Base-by-base conservation (phyloP, 2,113 vertebrate species). In the Sorex fumeus region DNA sequence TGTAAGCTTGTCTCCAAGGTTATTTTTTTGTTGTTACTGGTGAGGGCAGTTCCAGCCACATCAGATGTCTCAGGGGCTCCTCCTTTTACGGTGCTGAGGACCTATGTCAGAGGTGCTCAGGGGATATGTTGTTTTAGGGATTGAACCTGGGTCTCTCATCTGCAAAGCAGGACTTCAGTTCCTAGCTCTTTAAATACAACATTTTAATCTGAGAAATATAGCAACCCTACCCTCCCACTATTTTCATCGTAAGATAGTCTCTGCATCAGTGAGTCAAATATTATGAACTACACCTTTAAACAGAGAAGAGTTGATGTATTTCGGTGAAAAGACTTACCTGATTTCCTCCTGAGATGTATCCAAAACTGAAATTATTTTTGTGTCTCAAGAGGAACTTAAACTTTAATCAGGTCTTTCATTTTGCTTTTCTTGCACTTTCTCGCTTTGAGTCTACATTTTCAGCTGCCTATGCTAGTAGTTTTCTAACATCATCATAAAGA, bases 381-480 rank as follows among this genome's bases (percentile, higher is more conserved):
- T 43, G 45, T 78, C 34, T 88, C 32, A 67, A 75, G 53, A 92
- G 34, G 85, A 90, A 75, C 28, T 70, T 92, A 85, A 84, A 82
- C 32, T 71, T 90, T 83, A 34, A 27, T 60, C 23, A 87, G 40
- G 10, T 76, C 78, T 82, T 90, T 82, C 71, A 78, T 78, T 92
- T 82, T 95, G 74, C 79, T 80, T 87, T 40, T 76, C 34, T 94
- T 92, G 11, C 28, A 79, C n/a, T 86, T 96, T 91, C 88, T 6
- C 92, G n/a, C 80, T 93, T 88, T 60, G 92, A 78, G 90, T 93
- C 47, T 88, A 62, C 50, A 64, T 95, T 94, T 93, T 74, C 60
- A 62, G 84, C 15, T 40, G 27, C 4, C 4, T 4, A 88, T 30
- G 32, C 30, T 80, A 43, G 80, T 86, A 57, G 75, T 83, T 83